phyloP scores from a whole-genome alignment of 2,113 vertebrate species.

The Hemicordylus capensis region DNA sequence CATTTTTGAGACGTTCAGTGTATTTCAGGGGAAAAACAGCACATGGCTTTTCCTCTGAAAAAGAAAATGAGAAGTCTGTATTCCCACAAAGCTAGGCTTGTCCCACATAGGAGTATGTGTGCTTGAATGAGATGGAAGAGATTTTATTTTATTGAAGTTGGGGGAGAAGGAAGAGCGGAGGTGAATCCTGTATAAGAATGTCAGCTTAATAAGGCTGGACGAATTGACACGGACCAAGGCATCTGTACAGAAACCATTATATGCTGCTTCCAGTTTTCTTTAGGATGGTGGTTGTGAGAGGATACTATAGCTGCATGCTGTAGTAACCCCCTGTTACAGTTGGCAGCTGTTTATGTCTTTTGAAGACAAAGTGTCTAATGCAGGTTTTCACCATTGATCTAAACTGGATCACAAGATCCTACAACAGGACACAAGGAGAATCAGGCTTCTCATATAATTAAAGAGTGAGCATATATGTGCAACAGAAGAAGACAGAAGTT shows the following conservation, averaged over 20 bases:
- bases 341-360: background rate
- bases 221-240: background rate
- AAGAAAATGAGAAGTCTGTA: background rate
- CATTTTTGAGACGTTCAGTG: background rate
- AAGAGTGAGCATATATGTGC: background rate
- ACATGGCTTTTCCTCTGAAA: background rate
- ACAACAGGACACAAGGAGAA: background rate
- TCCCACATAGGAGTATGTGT: background rate
- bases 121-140: background rate
- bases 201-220: too few species aligned
- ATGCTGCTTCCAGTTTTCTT: background rate
- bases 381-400: background rate
- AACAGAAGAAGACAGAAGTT: background rate
- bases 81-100: background rate
- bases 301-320: too few species aligned
- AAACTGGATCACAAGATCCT: background rate
- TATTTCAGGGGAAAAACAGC: too few species aligned
- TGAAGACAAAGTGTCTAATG: background rate
- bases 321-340: too few species aligned
- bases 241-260: background rate
- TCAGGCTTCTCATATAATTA: background rate
- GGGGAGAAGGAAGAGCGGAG: too few species aligned
- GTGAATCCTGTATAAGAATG: too few species aligned
- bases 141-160: too few species aligned
- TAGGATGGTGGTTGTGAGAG: too few species aligned